Evolutionary conservation across 2,888 invertebrate genomes (phyloP).

Genomic region (Hymenopus coronatus): DNA sequence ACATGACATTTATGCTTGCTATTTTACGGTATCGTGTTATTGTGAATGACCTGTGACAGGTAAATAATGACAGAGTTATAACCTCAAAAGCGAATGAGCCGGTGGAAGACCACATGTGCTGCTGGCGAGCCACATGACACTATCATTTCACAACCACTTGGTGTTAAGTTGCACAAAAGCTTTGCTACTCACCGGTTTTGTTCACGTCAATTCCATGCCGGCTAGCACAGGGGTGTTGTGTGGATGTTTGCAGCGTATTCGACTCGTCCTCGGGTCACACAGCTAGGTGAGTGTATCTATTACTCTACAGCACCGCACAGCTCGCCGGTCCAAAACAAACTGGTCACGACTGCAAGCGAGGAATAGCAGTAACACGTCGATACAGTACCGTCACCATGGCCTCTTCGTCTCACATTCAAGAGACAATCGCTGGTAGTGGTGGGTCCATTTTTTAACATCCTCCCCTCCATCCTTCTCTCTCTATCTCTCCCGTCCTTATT

Average conservation of each 20-base stretch:
- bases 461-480: neutral
- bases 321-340: neutral
- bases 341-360: neutral
- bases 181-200: neutral
- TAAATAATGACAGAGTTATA: too few species aligned
- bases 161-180: neutral
- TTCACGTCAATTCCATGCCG: neutral
- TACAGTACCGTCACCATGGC: neutral
- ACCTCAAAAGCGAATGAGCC: too few species aligned
- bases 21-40: too few species aligned
- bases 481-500: neutral
- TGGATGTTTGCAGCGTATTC: neutral
- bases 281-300: neutral
- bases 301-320: neutral
- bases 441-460: neutral
- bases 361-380: neutral
- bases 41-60: too few species aligned
- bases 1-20: too few species aligned
- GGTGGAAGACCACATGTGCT: too few species aligned
- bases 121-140: too few species aligned
- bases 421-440: neutral
- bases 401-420: conserved; percentile 1
- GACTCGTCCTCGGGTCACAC: neutral
- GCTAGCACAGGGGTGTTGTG: neutral
- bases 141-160: neutral